Conservation (phyloP, 2,113 vertebrate genomes). For the Oenanthe melanoleuca region DNA sequence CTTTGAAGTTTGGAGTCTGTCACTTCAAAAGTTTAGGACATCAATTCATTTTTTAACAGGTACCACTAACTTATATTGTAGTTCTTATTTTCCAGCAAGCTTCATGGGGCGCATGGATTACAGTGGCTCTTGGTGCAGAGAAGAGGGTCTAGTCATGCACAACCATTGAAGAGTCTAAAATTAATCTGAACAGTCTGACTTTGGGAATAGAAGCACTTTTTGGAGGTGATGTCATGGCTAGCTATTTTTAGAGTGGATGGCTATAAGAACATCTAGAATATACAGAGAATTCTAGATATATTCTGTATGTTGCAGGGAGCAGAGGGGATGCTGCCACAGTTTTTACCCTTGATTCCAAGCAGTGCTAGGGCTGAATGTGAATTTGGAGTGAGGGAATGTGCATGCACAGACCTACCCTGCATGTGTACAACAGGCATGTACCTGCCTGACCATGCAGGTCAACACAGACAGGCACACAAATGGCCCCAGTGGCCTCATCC, state of each 20-base stretch:
- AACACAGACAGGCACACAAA: neutral
- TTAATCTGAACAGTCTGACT: neutral
- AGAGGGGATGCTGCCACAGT: neutral
- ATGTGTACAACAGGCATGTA: accelerated
- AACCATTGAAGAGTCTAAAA: neutral
- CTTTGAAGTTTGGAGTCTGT: neutral
- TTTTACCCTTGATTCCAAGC: neutral
- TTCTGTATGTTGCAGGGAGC: neutral
- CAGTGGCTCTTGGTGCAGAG: neutral
- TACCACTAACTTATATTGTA: neutral
- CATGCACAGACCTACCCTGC: accelerated
- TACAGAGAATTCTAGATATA: neutral
- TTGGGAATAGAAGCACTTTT: neutral
- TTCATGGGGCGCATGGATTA: neutral
- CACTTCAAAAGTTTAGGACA: neutral
- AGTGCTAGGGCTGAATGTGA: neutral
- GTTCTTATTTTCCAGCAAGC: neutral
- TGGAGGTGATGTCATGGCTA: neutral
- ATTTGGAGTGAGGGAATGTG: neutral
- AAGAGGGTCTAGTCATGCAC: neutral
- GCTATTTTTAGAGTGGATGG: neutral
- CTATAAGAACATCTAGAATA: neutral
- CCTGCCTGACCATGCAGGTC: neutral
- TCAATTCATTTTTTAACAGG: neutral
- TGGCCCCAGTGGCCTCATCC: neutral